Percentiles rank a stretch among this genome's conserved stretches.
These are phyloP conservation scores for Anolis sagrei DNA, from an alignment of 2,113 vertebrate genomes.

Conservation along the genomic window DNA sequence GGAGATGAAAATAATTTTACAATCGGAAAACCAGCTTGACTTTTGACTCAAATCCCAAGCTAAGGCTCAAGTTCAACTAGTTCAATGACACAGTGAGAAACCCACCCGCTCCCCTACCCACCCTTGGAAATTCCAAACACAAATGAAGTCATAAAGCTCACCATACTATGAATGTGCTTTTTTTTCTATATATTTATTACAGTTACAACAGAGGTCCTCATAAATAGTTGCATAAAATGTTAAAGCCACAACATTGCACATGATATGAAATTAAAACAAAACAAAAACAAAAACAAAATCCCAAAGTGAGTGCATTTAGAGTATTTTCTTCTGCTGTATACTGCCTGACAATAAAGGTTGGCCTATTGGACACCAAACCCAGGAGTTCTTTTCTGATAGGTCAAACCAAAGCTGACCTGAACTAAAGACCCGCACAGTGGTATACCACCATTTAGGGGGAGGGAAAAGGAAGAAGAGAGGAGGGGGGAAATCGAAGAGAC, in stretches of 20 bases:
- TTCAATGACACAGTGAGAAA: constrained; percentile 76
- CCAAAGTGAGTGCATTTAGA: constrained; percentile 95
- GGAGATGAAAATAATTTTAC: constrained; percentile 71
- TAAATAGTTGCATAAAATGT: constrained; percentile 99
- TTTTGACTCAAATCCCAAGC: constrained; percentile 68
- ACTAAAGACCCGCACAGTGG: constrained; percentile 75
- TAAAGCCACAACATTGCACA: constrained; percentile 99
- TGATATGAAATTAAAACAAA: constrained; percentile 89
- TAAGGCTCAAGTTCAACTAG: constrained; percentile 73
- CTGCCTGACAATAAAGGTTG: constrained; percentile 73
- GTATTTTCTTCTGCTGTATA: constrained; percentile 84
- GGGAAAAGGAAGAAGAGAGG: not conserved
- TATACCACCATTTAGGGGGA: constrained; percentile 73
- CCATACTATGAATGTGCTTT: constrained; percentile 92
- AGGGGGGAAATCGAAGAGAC: constrained; percentile 44
- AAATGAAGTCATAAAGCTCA: constrained; percentile 90
- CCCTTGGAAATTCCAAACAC: constrained; percentile 68
- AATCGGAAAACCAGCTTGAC: constrained; percentile 72
- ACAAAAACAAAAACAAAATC: constrained; percentile 80
- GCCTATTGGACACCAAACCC: constrained; percentile 59
- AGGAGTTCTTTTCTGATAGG: constrained; percentile 68
- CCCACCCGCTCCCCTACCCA: constrained; percentile 30
- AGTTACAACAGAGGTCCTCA: constrained; percentile 97
- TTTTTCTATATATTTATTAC: constrained; percentile 98
- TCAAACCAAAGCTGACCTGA: constrained; percentile 60